Percentiles rank a stretch among this genome's conserved stretches.
These are phyloP conservation scores for Trialeurodes vaporariorum DNA, from an alignment of 1,140 invertebrate species.

Conservation along the genomic window DNA sequence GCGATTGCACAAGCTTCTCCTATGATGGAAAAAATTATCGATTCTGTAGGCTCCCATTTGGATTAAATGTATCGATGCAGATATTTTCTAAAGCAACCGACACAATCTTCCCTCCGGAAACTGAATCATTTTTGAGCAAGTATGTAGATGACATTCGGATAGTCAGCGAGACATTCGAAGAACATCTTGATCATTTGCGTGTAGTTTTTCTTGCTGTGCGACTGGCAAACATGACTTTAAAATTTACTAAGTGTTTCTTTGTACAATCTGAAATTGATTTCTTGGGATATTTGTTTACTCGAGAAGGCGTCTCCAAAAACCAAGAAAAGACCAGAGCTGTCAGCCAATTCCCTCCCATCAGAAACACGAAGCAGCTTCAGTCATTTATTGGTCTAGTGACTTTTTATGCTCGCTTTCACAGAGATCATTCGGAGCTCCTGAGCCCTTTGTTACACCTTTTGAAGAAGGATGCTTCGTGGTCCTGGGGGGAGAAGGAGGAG, in stretches of 20 bases:
- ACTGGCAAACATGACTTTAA: not conserved
- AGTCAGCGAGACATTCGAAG: not conserved
- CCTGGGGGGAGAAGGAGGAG: not conserved
- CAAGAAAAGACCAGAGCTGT: slow-evolving; percentile 5
- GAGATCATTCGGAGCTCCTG: not conserved
- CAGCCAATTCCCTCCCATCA: not conserved
- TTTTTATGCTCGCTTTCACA: not conserved
- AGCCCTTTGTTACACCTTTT: not conserved
- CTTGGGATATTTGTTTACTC: not conserved
- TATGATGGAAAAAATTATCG: not conserved
- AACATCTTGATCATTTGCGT: not conserved
- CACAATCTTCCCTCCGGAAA: not conserved
- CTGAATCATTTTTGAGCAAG: not conserved
- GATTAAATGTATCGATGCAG: not conserved
- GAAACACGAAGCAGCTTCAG: slow-evolving; percentile 1
- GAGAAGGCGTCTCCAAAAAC: not conserved
- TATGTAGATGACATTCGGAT: not conserved
- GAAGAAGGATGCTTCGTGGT: not conserved
- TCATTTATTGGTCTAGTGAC: not conserved
- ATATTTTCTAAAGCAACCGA: not conserved
- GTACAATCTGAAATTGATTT: not conserved
- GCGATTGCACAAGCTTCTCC: not conserved
- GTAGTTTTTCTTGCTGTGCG: not conserved
- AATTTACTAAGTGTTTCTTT: not conserved
- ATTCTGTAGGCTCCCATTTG: not conserved